A percentile compares a stretch with the other conserved stretches of the same genome.
phyloP scores from a whole-genome alignment of 2,888 invertebrate species.

The Rhimphoctona megacephalus region DNA sequence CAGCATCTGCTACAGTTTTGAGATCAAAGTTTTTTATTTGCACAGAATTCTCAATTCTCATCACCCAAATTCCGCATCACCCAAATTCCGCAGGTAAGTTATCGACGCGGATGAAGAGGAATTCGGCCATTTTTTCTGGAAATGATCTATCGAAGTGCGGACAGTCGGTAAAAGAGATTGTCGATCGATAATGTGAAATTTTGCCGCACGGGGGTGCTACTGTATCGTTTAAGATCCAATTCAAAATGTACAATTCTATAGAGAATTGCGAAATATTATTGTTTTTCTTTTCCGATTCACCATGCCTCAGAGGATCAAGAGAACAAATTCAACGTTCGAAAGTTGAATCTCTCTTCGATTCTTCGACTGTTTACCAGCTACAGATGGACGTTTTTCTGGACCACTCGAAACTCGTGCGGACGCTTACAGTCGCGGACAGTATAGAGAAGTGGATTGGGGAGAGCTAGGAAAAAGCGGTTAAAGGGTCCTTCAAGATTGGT shows the following conservation, averaged over 20 bases:
- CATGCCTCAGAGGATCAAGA: background rate
- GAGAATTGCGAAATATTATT: background rate
- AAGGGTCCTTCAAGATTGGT: constrained; percentile 50
- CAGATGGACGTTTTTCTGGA: constrained; percentile 58
- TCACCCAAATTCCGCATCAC: background rate
- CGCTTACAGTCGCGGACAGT: constrained; percentile 56
- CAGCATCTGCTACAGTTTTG: background rate
- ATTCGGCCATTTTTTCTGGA: background rate
- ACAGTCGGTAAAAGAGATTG: constrained; percentile 38
- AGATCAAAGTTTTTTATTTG: background rate
- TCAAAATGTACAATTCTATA: background rate
- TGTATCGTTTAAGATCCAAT: background rate
- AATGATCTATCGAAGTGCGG: constrained; percentile 11
- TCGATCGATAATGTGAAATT: constrained; percentile 4
- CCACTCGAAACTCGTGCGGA: constrained; percentile 65
- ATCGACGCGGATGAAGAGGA: background rate
- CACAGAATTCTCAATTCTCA: background rate
- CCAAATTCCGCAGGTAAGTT: background rate
- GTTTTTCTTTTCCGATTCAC: background rate
- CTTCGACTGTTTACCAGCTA: background rate
- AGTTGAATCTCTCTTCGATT: background rate
- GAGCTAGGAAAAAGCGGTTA: constrained; percentile 34
- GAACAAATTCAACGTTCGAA: background rate
- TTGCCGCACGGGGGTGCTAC: constrained; percentile 5
- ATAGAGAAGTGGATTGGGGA: constrained; percentile 43